These are phyloP conservation scores for Tenthredo livida DNA, from an alignment of 2,888 invertebrate genomes.

Conservation along the genomic window DNA sequence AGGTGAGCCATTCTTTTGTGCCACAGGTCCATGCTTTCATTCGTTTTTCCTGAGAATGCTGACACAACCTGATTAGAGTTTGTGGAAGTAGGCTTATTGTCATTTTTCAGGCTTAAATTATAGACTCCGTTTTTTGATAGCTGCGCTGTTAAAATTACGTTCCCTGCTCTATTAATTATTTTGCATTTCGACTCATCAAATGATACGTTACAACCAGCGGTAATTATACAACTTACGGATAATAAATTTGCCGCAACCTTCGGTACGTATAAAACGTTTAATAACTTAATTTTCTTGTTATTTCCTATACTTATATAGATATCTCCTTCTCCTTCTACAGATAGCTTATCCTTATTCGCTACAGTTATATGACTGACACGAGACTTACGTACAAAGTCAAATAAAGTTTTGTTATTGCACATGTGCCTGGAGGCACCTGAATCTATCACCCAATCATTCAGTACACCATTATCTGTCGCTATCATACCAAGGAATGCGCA, in stretches of 20 bases:
- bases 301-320: slow-evolving; percentile 54
- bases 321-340: slow-evolving; percentile 57
- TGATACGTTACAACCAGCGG: slow-evolving; percentile 25
- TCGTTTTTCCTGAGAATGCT: not conserved
- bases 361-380: not conserved
- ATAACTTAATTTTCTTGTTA: slow-evolving; percentile 8
- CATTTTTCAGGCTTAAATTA: not conserved
- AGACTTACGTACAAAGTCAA: slow-evolving; percentile 1
- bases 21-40: no score
- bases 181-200: not conserved
- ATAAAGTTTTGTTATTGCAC: slow-evolving; percentile 52
- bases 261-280: slow-evolving; percentile 56
- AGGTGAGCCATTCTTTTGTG: no score
- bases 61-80: not conserved
- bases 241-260: slow-evolving; percentile 58
- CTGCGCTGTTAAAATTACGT: not conserved
- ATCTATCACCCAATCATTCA: slow-evolving; percentile 74
- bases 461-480: slow-evolving; percentile 76
- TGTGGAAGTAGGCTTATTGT: not conserved
- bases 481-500: slow-evolving; percentile 51
- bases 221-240: slow-evolving; percentile 57
- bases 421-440: slow-evolving; percentile 65
- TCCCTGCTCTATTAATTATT: not conserved
- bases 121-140: not conserved
- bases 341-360: slow-evolving; percentile 54